Conservation (phyloP, 2,113 vertebrate genomes). For the Pomatorhinus ruficollis region DNA sequence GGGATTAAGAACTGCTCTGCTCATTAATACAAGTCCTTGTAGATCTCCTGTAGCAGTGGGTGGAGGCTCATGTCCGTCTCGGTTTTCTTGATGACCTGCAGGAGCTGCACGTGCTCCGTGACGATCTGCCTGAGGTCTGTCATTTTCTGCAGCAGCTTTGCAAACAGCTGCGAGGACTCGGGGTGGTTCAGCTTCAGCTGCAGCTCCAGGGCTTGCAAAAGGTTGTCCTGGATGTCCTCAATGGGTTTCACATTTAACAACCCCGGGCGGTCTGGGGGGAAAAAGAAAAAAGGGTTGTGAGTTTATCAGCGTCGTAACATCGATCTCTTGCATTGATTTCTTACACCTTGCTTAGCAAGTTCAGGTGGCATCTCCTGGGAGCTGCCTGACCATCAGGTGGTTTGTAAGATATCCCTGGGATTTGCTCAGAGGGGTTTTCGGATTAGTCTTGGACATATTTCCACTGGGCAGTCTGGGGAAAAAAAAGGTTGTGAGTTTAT, state of each 20-base stretch:
- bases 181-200: constrained; percentile 96
- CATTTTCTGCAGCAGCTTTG: constrained; percentile 99
- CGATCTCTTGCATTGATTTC: accelerated
- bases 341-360: background rate
- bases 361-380: background rate
- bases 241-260: constrained; percentile 96
- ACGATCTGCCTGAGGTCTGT: constrained; percentile 98
- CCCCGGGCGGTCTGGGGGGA: constrained; percentile 87
- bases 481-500: background rate
- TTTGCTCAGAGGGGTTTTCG: background rate
- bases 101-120: constrained; percentile 91
- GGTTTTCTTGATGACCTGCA: constrained; percentile 93
- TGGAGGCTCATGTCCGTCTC: constrained; percentile 94
- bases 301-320: background rate
- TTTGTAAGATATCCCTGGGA: background rate
- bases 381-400: background rate
- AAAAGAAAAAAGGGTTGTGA: background rate
- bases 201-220: constrained; percentile 93
- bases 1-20: background rate
- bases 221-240: constrained; percentile 94
- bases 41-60: constrained; percentile 96
- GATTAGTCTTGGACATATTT: background rate
- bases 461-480: no score
- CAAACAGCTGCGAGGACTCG: constrained; percentile 93
- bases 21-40: constrained; percentile 94